Evolutionary conservation across 2,797 vertebrate species (phyloP), one percentile per base, ranked within the genome.

Genomic region (Chromis chromis): DNA sequence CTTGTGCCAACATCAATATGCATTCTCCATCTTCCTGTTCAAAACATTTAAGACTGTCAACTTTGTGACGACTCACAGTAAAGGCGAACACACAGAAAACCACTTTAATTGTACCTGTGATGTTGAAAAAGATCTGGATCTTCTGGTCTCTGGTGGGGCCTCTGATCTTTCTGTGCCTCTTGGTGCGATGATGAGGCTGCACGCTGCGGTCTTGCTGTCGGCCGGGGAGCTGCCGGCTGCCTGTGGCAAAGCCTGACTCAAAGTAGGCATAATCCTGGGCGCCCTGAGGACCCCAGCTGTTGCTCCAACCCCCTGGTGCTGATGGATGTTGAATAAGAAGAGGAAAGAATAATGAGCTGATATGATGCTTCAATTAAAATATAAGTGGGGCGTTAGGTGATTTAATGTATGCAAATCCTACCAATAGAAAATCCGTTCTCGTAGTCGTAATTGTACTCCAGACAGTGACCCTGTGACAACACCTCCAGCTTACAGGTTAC

Each of bases 371-470:
- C 9, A 14, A 2, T 22, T 21, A 55, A 65, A 68, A 31, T 0
- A 13, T 0, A 39, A 1, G 22, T 8, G 11, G 6, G 0, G 17
- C 8, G 8, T 58, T 64, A 36, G 11, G 16, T 14, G 33, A 12
- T 59, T 46, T 60, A 4, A 31, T 50, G 24, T 1, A 2, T 48
- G n/a, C 31, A 17, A 48, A 7, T 65, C 87, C 91, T 94, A 99
- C 98, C 96, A 65, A 99, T 99, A 46, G 96, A 96, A 93, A 99
- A 99, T 76, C 98, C 98, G 61, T 99, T 99, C 84, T 99, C 97
- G 1, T 99, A 99, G 92, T 99, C 96, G 9, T 99, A 99, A 91
- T 99, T 98, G 90, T 98, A 99, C 90, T 99, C 98, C 53, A 99
- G 94, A 90, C 98, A 99, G 65, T 97, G 96, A 65, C 96, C 96